phyloP scores from a whole-genome alignment of 2,113 vertebrate species.

The Saccopteryx leptura region DNA sequence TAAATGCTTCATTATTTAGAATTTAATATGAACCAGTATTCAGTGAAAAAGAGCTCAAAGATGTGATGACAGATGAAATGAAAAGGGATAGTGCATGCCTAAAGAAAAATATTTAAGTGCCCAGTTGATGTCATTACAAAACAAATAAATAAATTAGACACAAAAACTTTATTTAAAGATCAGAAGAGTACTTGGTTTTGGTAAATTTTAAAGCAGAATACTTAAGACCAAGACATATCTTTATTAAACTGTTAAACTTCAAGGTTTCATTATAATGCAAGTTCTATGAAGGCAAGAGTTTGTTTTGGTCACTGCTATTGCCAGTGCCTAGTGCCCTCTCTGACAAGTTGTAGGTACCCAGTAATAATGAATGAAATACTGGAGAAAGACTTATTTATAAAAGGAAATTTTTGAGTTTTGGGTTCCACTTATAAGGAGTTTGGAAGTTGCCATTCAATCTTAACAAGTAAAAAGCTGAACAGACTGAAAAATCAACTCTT shows the following conservation, averaged over 20 bases:
- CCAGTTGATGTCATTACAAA: background rate
- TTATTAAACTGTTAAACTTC: background rate
- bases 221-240: background rate
- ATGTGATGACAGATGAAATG: background rate
- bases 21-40: background rate
- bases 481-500: background rate
- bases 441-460: background rate
- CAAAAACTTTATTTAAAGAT: background rate
- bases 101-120: background rate
- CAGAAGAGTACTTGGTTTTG: background rate
- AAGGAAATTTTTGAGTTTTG: background rate
- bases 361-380: background rate
- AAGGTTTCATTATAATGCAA: background rate
- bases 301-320: background rate
- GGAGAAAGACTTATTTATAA: background rate
- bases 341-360: background rate
- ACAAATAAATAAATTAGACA: background rate
- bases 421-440: background rate
- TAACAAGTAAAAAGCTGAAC: background rate
- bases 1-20: background rate
- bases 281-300: background rate
- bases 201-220: constrained; percentile 4
- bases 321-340: background rate
- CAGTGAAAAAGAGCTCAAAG: background rate
- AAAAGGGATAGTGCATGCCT: background rate